These are phyloP conservation scores for Bactericera cockerelli DNA, from an alignment of 1,140 invertebrate genomes.

Conservation along the genomic window DNA sequence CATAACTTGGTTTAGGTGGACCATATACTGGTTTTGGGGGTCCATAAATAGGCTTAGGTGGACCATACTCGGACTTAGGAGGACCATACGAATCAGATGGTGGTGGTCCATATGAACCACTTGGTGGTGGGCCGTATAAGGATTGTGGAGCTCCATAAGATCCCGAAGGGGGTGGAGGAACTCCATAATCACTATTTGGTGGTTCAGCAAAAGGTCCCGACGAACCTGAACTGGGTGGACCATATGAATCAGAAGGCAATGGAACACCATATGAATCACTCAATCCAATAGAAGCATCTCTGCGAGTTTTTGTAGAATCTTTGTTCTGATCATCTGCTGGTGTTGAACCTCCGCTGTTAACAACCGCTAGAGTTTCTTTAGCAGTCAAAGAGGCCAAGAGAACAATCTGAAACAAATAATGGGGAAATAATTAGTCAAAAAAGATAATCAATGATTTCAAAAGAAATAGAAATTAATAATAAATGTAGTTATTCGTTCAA, in stretches of 20 bases:
- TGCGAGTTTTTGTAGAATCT: not conserved
- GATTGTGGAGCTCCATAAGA: too few relatives aligned
- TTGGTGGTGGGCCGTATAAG: too few relatives aligned
- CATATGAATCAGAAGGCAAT: slow-evolving; percentile 16
- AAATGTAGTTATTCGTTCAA: too few relatives aligned
- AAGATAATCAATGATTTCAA: too few relatives aligned
- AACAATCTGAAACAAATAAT: not conserved
- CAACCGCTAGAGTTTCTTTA: not conserved
- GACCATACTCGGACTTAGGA: slow-evolving; percentile 27
- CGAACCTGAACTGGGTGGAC: slow-evolving; percentile 15
- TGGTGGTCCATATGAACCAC: slow-evolving; percentile 28
- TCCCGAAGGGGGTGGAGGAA: slow-evolving; percentile 22
- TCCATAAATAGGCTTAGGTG: slow-evolving; percentile 29
- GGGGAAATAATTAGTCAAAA: too few relatives aligned
- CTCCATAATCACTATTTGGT: slow-evolving; percentile 25
- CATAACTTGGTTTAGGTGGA: slow-evolving; percentile 26
- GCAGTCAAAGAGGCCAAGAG: not conserved
- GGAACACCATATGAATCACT: slow-evolving; percentile 6
- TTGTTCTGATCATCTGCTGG: not conserved
- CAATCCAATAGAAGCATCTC: not conserved
- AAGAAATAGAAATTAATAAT: too few relatives aligned
- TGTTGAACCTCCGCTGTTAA: not conserved
- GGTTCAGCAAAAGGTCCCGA: slow-evolving; percentile 24
- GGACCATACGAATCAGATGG: slow-evolving; percentile 25
- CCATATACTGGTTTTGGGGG: slow-evolving; percentile 26